Conservation (phyloP, 1,140 invertebrate species). For the Drosophila albomicans region DNA sequence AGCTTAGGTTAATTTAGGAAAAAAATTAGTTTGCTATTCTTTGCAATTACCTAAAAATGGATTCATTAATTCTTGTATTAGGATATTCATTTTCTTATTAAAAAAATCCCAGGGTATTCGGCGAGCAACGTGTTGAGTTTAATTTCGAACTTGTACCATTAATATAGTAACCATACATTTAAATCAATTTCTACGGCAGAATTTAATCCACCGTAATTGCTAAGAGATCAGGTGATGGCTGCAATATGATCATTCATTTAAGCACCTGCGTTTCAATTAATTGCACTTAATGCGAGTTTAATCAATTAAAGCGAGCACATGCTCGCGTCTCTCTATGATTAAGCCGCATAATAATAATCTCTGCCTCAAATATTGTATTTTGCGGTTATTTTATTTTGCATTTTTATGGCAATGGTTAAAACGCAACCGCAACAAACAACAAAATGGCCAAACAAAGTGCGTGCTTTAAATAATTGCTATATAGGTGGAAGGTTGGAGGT, state of each 20-base stretch:
- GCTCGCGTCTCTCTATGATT: neutral
- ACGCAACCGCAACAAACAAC: constrained; percentile 31
- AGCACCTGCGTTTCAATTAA: constrained; percentile 8
- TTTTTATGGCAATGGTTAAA: constrained; percentile 49
- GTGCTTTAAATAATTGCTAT: constrained; percentile 75
- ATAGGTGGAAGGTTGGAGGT: neutral
- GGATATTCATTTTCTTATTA: too few relatives aligned
- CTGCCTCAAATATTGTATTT: neutral
- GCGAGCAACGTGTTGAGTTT: neutral
- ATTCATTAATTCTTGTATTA: too few relatives aligned
- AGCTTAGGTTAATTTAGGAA: too few relatives aligned
- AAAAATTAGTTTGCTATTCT: too few relatives aligned
- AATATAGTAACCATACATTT: neutral
- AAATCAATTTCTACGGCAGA: neutral
- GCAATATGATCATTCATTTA: neutral
- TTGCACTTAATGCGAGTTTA: neutral
- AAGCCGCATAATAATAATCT: constrained; percentile 7
- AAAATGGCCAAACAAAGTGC: constrained; percentile 53
- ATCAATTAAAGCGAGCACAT: constrained; percentile 11
- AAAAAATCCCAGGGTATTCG: neutral
- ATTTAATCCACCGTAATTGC: neutral
- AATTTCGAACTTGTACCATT: neutral
- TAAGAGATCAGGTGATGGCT: neutral
- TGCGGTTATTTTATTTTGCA: neutral
- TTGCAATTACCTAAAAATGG: too few relatives aligned